phyloP scores from a whole-genome alignment of 2,797 vertebrate species.

The Gymnothorax reevesii region DNA sequence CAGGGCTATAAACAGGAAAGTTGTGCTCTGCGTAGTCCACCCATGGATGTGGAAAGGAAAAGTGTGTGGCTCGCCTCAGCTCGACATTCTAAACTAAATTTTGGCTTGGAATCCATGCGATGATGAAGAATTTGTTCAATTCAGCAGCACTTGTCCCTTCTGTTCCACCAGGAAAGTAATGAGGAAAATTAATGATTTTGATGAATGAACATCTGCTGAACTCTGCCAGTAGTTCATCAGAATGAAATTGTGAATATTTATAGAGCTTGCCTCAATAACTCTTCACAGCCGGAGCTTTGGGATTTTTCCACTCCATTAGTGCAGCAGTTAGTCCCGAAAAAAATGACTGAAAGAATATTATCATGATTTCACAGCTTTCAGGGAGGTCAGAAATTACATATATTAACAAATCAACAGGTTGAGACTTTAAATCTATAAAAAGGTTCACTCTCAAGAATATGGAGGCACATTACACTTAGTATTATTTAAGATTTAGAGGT shows the following conservation, averaged over 20 bases:
- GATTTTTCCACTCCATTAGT: conserved; percentile 34
- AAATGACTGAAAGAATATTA: conserved; percentile 27
- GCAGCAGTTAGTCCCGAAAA: conserved; percentile 42
- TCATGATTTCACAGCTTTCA: conserved; percentile 32
- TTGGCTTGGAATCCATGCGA: background rate
- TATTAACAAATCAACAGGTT: conserved; percentile 33
- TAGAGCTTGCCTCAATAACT: conserved; percentile 22
- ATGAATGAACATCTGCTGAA: background rate
- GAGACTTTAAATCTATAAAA: conserved; percentile 25
- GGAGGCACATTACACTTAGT: no score
- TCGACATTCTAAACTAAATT: background rate
- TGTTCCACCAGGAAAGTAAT: background rate
- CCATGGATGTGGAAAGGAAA: background rate
- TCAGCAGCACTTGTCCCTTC: background rate
- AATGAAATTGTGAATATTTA: conserved; percentile 27
- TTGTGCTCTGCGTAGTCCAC: no score
- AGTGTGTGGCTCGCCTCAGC: background rate
- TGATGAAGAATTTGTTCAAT: conserved; percentile 2
- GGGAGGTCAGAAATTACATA: conserved; percentile 28
- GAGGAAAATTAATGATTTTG: conserved; percentile 32
- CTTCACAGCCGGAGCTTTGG: conserved; percentile 20
- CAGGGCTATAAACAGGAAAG: no score
- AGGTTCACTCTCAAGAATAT: conserved; percentile 34
- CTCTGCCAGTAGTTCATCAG: conserved; percentile 30
- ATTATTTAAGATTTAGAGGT: no score